These are phyloP conservation scores for Eubasilissa regina DNA, from an alignment of 1,140 invertebrate species.

Conservation along the genomic window DNA sequence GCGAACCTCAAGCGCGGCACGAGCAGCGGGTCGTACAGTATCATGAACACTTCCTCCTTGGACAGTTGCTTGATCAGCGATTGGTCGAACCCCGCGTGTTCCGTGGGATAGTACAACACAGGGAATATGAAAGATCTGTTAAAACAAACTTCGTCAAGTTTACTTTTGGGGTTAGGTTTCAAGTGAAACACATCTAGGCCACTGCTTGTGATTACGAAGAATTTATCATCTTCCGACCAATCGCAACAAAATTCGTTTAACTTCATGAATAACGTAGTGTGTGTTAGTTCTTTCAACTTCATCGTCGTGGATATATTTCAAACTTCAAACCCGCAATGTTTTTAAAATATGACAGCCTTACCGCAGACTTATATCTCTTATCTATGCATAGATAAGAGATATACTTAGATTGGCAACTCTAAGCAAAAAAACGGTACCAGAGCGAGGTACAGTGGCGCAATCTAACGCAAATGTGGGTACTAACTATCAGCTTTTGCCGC, in stretches of 20 bases:
- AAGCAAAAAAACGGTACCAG: too few species aligned
- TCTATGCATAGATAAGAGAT: too few species aligned
- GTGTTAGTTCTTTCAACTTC: conserved; percentile 30
- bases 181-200: conserved; percentile 46
- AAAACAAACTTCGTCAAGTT: conserved; percentile 4
- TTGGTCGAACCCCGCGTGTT: conserved; percentile 29
- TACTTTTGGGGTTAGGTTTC: conserved; percentile 41
- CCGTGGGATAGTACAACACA: conserved; percentile 42
- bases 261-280: conserved; percentile 14
- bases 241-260: conserved; percentile 38
- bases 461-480: too few species aligned
- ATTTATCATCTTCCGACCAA: conserved; percentile 49
- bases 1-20: conserved; percentile 23
- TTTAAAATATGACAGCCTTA: too few species aligned
- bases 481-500: too few species aligned
- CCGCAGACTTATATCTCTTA: too few species aligned
- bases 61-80: not conserved
- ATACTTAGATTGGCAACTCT: too few species aligned
- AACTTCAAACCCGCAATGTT: too few species aligned
- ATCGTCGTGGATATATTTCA: not conserved
- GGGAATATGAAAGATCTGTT: conserved; percentile 40
- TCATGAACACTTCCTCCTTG: conserved; percentile 17
- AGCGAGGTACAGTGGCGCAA: too few species aligned
- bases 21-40: conserved; percentile 37
- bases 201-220: conserved; percentile 28